Evolutionary conservation across 2,797 vertebrate genomes (phyloP), one percentile per base, ranked within the genome.

Genomic region (Melanotaenia maccullochi): DNA sequence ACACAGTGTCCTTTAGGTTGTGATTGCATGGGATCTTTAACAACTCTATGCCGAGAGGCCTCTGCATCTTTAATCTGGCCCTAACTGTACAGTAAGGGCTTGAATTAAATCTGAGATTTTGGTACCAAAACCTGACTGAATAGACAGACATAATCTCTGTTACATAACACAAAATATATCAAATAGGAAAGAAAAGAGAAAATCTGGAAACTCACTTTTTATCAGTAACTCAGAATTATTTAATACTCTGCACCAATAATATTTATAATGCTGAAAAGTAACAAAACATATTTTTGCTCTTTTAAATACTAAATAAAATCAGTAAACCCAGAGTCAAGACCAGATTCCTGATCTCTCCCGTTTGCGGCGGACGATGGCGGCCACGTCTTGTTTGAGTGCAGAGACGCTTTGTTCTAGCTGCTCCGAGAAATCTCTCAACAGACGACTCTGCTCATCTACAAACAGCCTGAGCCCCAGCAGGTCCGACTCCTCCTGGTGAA

Each of bases 311-410:
- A 20, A 9, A 13, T 25, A 28, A 60, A 59, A 58, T n/a, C 33
- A 6, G 5, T 22, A 30, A 40, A 44, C 3, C 6, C 1, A 11
- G 49, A 18, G 49, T 93, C 83, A 93, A 18, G 92, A 90, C 92
- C 90, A 94, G 79, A 90, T 65, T 67, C 90, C 94, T 0, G 92
- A 94, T 24, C 54, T 28, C 28, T 56, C 54, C 25, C 54, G 54
- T 14, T 56, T 56, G 54, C 54, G 54, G 2, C 54, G 54, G 14
- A 56, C 54, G 25, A 56, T 56, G 28, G 54, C 54, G 7, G 96
- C 96, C 24, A 97, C 95, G 0, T 97, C 95, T 61, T 94, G 95
- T 91, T 97, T 98, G 64, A 98, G 92, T 0, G 92, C 78, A 22
- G 92, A 92, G 76, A 97, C 93, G 28, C 94, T 94, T 60, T 90